phyloP scores from a whole-genome alignment of 2,888 invertebrate species.

The Fragum sueziense region DNA sequence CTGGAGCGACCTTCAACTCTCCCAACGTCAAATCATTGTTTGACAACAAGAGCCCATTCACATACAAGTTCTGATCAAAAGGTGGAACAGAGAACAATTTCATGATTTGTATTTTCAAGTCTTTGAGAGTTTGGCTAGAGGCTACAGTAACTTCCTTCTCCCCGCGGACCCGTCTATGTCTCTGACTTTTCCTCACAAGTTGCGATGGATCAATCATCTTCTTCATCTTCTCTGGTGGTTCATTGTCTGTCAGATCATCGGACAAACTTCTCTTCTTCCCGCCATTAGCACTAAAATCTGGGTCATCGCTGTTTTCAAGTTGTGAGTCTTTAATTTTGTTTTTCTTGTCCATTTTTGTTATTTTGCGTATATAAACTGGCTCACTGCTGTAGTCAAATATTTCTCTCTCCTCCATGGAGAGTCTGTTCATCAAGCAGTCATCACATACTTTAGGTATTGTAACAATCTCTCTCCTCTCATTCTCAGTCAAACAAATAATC shows the following conservation, averaged over 20 bases:
- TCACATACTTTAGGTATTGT: slow-evolving; percentile 73
- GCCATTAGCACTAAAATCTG: slow-evolving; percentile 47
- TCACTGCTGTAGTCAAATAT: slow-evolving; percentile 74
- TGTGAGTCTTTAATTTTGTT: slow-evolving; percentile 35
- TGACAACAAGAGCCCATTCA: slow-evolving; percentile 77
- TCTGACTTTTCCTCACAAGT: slow-evolving; percentile 78
- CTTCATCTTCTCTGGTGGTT: slow-evolving; percentile 65
- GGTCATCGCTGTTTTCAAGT: slow-evolving; percentile 54
- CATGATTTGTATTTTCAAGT: slow-evolving; percentile 83
- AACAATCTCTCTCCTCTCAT: slow-evolving; percentile 54
- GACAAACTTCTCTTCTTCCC: slow-evolving; percentile 42
- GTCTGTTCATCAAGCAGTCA: slow-evolving; percentile 72
- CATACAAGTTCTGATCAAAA: slow-evolving; percentile 82
- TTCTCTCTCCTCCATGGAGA: slow-evolving; percentile 72
- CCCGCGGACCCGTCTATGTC: slow-evolving; percentile 82
- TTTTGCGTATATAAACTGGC: slow-evolving; percentile 74
- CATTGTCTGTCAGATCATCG: slow-evolving; percentile 38
- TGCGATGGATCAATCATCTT: slow-evolving; percentile 48
- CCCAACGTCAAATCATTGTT: slow-evolving; percentile 70
- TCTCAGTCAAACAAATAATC: slow-evolving; percentile 55
- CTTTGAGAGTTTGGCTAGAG: slow-evolving; percentile 81
- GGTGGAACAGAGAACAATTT: slow-evolving; percentile 82
- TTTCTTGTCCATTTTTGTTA: slow-evolving; percentile 45
- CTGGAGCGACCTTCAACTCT: slow-evolving; percentile 59
- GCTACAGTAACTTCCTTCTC: slow-evolving; percentile 83